Evolutionary conservation across 2,888 invertebrate genomes (phyloP).

Genomic region (Amiota mariae): DNA sequence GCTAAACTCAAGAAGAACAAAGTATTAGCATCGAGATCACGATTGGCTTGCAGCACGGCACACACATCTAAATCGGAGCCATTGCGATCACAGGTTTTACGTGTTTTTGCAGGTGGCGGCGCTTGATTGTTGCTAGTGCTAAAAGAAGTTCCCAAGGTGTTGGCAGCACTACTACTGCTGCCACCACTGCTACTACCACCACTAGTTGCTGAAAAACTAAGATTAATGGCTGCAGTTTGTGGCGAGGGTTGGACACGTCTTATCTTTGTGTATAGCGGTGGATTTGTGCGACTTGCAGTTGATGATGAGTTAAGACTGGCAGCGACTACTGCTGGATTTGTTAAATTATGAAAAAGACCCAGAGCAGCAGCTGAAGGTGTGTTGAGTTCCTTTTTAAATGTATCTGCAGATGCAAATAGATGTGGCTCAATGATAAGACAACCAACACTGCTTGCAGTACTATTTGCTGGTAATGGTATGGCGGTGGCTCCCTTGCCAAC

Average conservation of each 20-base stretch:
- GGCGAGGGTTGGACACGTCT: slow-evolving; percentile 68
- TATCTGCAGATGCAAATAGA: slow-evolving; percentile 66
- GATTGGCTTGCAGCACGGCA: slow-evolving; percentile 69
- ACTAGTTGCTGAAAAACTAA: slow-evolving; percentile 57
- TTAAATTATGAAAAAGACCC: slow-evolving; percentile 64
- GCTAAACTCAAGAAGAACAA: slow-evolving; percentile 71
- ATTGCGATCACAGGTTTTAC: slow-evolving; percentile 48
- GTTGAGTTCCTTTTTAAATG: slow-evolving; percentile 66
- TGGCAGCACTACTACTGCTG: slow-evolving; percentile 15
- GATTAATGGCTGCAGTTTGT: slow-evolving; percentile 67
- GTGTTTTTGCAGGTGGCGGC: slow-evolving; percentile 58
- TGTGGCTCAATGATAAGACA: slow-evolving; percentile 69
- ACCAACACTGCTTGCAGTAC: slow-evolving; percentile 61
- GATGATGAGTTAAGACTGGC: slow-evolving; percentile 36
- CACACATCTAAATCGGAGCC: slow-evolving; percentile 66
- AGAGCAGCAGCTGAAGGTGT: slow-evolving; percentile 62
- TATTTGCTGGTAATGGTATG: slow-evolving; percentile 58
- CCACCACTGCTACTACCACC: slow-evolving; percentile 3
- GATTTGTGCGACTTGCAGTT: slow-evolving; percentile 45
- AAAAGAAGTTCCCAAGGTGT: slow-evolving; percentile 15
- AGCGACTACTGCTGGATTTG: slow-evolving; percentile 42
- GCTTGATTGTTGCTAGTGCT: slow-evolving; percentile 27
- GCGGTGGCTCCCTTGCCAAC: slow-evolving; percentile 57
- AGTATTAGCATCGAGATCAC: slow-evolving; percentile 72
- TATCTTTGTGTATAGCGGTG: slow-evolving; percentile 60